Evolutionary conservation across 2,797 vertebrate species (phyloP).

Genomic region (Enteromius viviparus): DNA sequence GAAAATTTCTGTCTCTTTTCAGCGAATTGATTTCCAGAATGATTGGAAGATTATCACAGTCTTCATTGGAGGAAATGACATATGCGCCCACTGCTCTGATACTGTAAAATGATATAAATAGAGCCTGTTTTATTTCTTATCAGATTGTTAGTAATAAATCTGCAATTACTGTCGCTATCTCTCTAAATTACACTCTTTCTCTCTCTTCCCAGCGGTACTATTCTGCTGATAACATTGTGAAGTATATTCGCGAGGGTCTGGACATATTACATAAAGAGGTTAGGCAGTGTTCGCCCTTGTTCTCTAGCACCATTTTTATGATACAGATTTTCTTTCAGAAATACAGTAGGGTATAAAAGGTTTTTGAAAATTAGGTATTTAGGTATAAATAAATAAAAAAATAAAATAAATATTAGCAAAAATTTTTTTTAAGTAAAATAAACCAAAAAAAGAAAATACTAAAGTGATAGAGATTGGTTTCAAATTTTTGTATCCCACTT

Average conservation of each 20-base stretch:
- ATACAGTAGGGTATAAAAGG: not conserved
- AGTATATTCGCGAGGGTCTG: slow-evolving; percentile 82
- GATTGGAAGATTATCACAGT: slow-evolving; percentile 96
- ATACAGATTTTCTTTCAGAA: not conserved
- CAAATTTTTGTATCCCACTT: not conserved
- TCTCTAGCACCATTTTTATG: not conserved
- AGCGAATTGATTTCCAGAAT: slow-evolving; percentile 84
- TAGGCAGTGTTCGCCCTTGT: not conserved
- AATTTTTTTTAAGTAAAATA: too few relatives aligned
- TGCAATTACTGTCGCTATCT: not conserved
- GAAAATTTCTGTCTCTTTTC: slow-evolving; percentile 48
- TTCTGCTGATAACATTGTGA: slow-evolving; percentile 79
- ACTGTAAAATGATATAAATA: slow-evolving; percentile 74
- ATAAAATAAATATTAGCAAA: too few relatives aligned
- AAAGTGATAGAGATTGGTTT: too few relatives aligned
- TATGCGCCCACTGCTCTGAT: slow-evolving; percentile 88
- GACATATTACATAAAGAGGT: slow-evolving; percentile 88
- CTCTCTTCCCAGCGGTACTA: slow-evolving; percentile 74
- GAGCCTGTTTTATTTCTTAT: not conserved
- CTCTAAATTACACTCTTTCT: not conserved
- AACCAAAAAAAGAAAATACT: not conserved
- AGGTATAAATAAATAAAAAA: too few relatives aligned
- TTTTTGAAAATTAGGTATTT: not conserved
- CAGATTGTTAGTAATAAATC: not conserved
- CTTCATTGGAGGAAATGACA: slow-evolving; percentile 84